Evolutionary conservation across 2,113 vertebrate genomes (phyloP).

Genomic region (Chionodraco myersi): DNA sequence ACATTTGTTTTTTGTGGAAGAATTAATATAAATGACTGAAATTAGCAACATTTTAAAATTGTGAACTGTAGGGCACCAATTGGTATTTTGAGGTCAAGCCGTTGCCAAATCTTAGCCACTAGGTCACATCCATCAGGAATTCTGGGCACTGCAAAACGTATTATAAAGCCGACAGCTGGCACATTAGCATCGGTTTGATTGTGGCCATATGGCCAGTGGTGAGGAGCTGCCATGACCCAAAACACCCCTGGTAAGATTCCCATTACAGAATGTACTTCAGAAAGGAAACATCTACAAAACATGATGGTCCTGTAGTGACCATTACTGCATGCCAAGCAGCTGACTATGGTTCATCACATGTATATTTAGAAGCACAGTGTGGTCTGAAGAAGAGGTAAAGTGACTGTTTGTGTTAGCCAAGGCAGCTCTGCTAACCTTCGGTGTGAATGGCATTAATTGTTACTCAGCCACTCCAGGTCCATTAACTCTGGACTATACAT

Average conservation of each 20-base stretch:
- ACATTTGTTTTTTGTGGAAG: not conserved
- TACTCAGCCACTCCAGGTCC: constrained; percentile 12
- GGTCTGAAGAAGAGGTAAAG: constrained; percentile 21
- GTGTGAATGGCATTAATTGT: constrained; percentile 19
- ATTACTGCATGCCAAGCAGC: constrained; percentile 61
- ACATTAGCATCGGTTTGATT: constrained; percentile 76
- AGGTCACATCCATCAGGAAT: constrained; percentile 65
- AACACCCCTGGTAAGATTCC: constrained; percentile 64
- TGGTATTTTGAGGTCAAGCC: constrained; percentile 38
- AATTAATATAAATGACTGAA: not conserved
- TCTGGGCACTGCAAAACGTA: constrained; percentile 46
- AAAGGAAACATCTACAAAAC: constrained; percentile 63
- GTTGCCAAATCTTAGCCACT: constrained; percentile 39
- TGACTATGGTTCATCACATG: constrained; percentile 48
- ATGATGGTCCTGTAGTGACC: constrained; percentile 53
- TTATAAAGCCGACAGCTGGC: constrained; percentile 71
- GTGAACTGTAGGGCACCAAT: constrained; percentile 19
- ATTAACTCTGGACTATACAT: constrained; percentile 5
- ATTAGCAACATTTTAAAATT: constrained; percentile 10
- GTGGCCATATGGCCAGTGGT: constrained; percentile 76
- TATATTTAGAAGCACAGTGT: constrained; percentile 29
- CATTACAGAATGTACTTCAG: constrained; percentile 61
- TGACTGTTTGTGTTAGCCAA: constrained; percentile 5
- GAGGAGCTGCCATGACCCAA: constrained; percentile 66
- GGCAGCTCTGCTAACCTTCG: constrained; percentile 12